Percentiles rank a stretch among this genome's conserved stretches.
Evolutionary conservation across 2,888 invertebrate genomes (phyloP).

Genomic region (Nysson spinosus): DNA sequence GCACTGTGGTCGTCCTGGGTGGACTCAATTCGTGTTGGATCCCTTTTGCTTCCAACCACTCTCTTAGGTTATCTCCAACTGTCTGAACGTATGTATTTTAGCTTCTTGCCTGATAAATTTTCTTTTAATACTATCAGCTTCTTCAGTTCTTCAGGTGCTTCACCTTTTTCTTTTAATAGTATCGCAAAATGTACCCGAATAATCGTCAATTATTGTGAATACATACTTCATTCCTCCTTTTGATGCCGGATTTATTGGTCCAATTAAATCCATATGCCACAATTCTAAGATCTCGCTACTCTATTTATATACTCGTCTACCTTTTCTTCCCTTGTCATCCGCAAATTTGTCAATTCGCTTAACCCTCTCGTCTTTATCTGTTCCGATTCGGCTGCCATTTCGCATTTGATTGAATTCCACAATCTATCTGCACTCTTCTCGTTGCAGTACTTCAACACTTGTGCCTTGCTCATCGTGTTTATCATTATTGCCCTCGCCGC

Average conservation of each 20-base stretch:
- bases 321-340: no score
- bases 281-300: neutral
- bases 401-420: neutral
- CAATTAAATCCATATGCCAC: conserved; percentile 1
- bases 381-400: no score
- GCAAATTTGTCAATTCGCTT: no score
- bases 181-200: neutral
- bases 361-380: no score
- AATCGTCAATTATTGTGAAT: conserved; percentile 1
- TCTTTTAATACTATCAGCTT: neutral
- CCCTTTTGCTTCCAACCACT: no score
- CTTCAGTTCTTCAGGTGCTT: neutral
- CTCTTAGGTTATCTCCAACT: no score
- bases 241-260: neutral
- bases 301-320: no score
- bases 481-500: conserved; percentile 7
- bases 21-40: no score
- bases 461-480: conserved; percentile 13
- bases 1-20: no score
- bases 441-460: neutral
- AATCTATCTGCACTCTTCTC: conserved; percentile 4
- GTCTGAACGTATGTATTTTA: no score
- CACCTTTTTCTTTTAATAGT: neutral
- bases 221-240: neutral
- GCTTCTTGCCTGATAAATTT: no score